Evolutionary conservation across 2,888 invertebrate genomes (phyloP).

Genomic region (Tenthredo livida): DNA sequence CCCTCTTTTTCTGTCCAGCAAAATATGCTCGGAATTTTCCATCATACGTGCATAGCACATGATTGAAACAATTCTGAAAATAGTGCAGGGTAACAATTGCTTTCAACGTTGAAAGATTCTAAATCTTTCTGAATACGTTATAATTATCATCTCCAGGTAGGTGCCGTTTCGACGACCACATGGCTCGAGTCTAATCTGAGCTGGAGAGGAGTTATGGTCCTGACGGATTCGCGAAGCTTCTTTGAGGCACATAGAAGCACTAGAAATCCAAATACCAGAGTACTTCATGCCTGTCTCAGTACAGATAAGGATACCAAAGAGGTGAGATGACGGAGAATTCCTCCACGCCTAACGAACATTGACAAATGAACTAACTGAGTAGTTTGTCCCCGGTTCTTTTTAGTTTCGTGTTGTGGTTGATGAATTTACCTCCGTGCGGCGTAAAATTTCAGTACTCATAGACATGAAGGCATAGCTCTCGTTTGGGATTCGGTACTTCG

Average conservation of each 20-base stretch:
- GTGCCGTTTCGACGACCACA: slow-evolving; percentile 86
- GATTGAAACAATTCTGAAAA: not conserved
- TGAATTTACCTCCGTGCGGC: not conserved
- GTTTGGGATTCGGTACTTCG: not conserved
- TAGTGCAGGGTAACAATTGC: not conserved
- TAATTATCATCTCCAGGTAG: slow-evolving; percentile 78
- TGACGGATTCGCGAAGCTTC: slow-evolving; percentile 89
- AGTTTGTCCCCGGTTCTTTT: not conserved
- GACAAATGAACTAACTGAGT: not conserved
- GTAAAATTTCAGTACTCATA: not conserved
- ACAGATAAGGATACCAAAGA: slow-evolving; percentile 88
- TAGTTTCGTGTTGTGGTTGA: not conserved
- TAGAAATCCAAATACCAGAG: slow-evolving; percentile 80
- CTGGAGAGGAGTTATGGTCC: slow-evolving; percentile 88
- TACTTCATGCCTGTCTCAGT: slow-evolving; percentile 90
- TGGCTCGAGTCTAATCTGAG: slow-evolving; percentile 86
- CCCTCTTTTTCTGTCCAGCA: not conserved
- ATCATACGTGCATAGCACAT: not conserved
- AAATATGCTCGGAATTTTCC: not conserved
- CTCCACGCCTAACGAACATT: not conserved
- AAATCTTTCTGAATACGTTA: not conserved
- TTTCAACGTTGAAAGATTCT: not conserved
- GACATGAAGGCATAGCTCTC: not conserved
- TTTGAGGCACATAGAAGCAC: slow-evolving; percentile 81
- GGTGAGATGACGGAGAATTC: slow-evolving; percentile 76